Evolutionary conservation across 2,113 vertebrate genomes (phyloP), one percentile per base, ranked within the genome.

Genomic region (Odontesthes bonariensis): DNA sequence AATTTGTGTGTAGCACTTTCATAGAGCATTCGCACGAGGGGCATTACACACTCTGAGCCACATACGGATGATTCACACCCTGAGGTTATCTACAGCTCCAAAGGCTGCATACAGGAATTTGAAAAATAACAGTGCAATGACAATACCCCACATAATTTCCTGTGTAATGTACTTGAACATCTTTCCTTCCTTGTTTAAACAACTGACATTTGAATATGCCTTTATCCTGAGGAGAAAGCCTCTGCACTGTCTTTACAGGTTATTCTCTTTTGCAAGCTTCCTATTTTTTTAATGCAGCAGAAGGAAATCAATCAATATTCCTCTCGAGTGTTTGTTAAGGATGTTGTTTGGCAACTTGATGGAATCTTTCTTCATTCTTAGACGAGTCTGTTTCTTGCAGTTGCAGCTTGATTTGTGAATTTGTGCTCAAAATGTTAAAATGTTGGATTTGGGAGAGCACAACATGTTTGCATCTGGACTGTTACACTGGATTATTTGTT

Each of bases 1-100:
- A 78, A 84, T 83, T 73, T 71, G 69, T 71, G 8, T 32, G 19
- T 55, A 73, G 73, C 69, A 70, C 23, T 59, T 77, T 53, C 53
- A 40, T 66, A 32, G 56, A 47, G 63, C 47, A 54, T 77, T 85
- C 57, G 66, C 51, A 85, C 47, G 67, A 67, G 33, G n/a, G 42
- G 44, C 57, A 38, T 22, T 5, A 9, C 73, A 59, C 60, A 73
- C 31, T 2, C 23, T 69, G 53, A 77, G 60, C 35, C 35, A 23
- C 51, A 66, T 23, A 72, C 56, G 38, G 42, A 47, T 59, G 56
- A 75, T 78, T 47, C 23, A 47, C 73, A 67, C 75, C 83, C 68
- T 3, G 65, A 69, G 72, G 77, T 81, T 54, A 74, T 71, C 49
- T 61, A n/a, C 67, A 62, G 47, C 23, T 81, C 22, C 22, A 32